Evolutionary conservation across 2,888 invertebrate species (phyloP), one percentile per base, ranked within the genome.

Genomic region (Mycalesis mineus): DNA sequence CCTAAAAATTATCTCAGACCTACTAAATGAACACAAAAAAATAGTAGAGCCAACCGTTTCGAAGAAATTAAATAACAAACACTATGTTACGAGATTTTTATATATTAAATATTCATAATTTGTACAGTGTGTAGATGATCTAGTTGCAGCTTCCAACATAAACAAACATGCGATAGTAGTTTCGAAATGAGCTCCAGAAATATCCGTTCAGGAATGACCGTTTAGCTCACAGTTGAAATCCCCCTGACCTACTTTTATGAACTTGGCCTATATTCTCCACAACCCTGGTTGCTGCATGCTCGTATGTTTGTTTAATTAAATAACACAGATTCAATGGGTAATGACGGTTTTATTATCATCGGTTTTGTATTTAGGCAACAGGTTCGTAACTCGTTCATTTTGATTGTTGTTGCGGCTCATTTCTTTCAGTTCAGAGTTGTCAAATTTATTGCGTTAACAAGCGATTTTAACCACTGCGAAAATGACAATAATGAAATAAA

Each of bases 241-340:
- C 77, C 83, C 80, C 80, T 87, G 88, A 85, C 87, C 85, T 63
- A 85, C 63, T 77, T 87, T 68, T 63, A 62, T 80, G 82, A 85
- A 86, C 87, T 88, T 88, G 88, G 77, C 86, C 85, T 64, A 82
- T 78, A 77, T 86, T 69, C 68, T 55, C 60, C 61, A 48, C 73
- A 73, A 73, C 77, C 77, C 75, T 75, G 61, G 47, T 36, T 52
- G 49, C 9, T 45, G 40, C 31, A 44, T 33, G 47, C 41, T 22
- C 22, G 33, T 40, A 40, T 44, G 29, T 54, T 55, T 55, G 45
- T 55, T 55, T 31, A 36, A 49, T 49, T 28, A 49, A 55, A 49
- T 75, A 74, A 80, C 28, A 49, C 33, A 9, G 49, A 49, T 49
- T 28, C 37, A 37, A 13, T 4, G 37, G n/a, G 37, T 37, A 28